Percentiles rank a stretch among this genome's conserved stretches.
Conservation (phyloP, 2,888 invertebrate species). For the Limnephilus marmoratus region DNA sequence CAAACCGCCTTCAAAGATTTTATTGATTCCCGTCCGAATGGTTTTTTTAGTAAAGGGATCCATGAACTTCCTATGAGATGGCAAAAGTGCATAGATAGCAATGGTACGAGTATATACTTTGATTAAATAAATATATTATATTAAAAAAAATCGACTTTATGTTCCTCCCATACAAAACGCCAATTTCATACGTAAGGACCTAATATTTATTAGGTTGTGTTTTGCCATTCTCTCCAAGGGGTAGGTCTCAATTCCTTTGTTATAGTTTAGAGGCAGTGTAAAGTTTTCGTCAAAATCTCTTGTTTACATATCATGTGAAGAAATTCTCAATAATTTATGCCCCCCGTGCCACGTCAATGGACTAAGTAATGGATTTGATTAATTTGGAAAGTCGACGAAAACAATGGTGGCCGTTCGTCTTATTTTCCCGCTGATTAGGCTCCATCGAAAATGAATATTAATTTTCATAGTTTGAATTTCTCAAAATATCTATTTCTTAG, state of each 20-base stretch:
- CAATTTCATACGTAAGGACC: too few relatives aligned
- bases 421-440: constrained; percentile 7
- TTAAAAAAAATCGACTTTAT: too few relatives aligned
- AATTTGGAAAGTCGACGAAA: not conserved
- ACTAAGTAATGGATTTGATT: not conserved
- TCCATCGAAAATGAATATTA: not conserved
- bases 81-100: too few relatives aligned
- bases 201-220: not conserved
- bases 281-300: not conserved
- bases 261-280: not conserved
- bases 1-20: too few relatives aligned
- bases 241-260: not conserved
- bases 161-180: too few relatives aligned
- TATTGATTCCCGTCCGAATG: too few relatives aligned
- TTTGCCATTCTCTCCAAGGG: not conserved
- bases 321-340: not conserved
- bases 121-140: too few relatives aligned
- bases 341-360: not conserved
- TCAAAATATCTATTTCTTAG: not conserved
- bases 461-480: not conserved
- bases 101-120: too few relatives aligned
- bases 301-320: constrained; percentile 3
- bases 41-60: too few relatives aligned
- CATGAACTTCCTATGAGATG: too few relatives aligned
- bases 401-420: not conserved